These are phyloP conservation scores for Rissa tridactyla DNA, from an alignment of 2,113 vertebrate species.

Conservation along the genomic window DNA sequence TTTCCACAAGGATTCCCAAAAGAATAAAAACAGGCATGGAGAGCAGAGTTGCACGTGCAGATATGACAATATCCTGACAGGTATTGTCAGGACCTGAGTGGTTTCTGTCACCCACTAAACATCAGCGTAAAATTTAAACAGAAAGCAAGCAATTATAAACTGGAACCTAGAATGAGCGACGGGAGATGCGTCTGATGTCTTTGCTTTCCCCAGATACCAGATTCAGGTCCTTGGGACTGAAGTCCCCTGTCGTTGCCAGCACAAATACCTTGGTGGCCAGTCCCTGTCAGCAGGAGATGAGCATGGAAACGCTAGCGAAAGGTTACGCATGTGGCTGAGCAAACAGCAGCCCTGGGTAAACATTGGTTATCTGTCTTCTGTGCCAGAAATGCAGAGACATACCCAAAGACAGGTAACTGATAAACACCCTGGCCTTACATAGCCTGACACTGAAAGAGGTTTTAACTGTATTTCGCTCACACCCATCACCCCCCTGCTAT, in stretches of 20 bases:
- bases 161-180: neutral
- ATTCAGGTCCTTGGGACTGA: neutral
- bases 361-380: neutral
- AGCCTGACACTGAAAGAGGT: neutral
- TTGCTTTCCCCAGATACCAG: neutral
- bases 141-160: neutral
- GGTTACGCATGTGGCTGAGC: neutral
- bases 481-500: neutral
- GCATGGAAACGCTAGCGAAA: neutral
- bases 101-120: neutral
- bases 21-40: neutral
- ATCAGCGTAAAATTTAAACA: neutral
- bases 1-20: neutral
- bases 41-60: neutral
- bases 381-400: neutral
- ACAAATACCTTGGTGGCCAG: neutral
- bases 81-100: neutral
- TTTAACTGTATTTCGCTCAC: neutral
- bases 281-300: neutral
- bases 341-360: neutral
- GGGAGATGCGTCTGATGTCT: neutral
- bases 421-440: neutral
- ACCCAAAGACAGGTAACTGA: rapidly evolving
- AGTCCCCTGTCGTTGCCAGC: neutral
- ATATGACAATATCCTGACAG: neutral